Evolutionary conservation across 2,797 vertebrate genomes (phyloP), one percentile per base, ranked within the genome.

Genomic region (Coregonus suidteri): DNA sequence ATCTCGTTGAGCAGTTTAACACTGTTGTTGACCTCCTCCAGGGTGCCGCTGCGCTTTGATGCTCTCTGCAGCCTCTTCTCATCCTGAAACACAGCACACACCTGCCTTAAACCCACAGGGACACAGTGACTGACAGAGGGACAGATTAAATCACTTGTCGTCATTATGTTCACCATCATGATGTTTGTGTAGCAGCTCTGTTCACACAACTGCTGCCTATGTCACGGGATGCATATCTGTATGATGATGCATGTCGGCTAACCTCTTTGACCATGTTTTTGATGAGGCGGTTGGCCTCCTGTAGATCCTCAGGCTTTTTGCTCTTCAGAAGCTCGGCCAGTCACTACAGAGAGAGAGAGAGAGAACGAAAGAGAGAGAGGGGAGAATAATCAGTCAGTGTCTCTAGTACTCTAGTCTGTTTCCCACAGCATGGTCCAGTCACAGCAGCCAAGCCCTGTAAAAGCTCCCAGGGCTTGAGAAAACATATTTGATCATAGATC

Each of bases 231-330:
- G 9, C 66, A 3, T 73, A 47, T 56, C 13, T 3, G 16, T 14
- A 37, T 34, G 20, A 59, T 59, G 56, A 59, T n/a, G 9, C 6
- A 14, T 9, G 11, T 66, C 15, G 64, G 30, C 20, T 91, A 87
- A 98, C 98, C 95, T 99, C 98, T 87, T 98, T 98, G 74, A 99
- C 97, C 97, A 99, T 98, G 86, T 96, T 97, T 91, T 97, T 99
- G 86, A 99, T 98, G 81, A 99, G 95, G 65, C 94, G 95, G 89
- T 99, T 99, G 35, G 98, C 98, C 83, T 98, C 97, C 75, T 98
- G 96, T 51, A 99, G 94, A 86, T 99, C 97, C 84, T 97, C 96
- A 0, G 96, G 96, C 82, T 97, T 99, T 93, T 98, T 99, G 91
- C 97, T 99, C 91, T 97, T 98, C 78, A 99, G 91, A 47, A 99